Conservation (phyloP, 2,888 invertebrate species). For the Arrhopalites spinosus region DNA sequence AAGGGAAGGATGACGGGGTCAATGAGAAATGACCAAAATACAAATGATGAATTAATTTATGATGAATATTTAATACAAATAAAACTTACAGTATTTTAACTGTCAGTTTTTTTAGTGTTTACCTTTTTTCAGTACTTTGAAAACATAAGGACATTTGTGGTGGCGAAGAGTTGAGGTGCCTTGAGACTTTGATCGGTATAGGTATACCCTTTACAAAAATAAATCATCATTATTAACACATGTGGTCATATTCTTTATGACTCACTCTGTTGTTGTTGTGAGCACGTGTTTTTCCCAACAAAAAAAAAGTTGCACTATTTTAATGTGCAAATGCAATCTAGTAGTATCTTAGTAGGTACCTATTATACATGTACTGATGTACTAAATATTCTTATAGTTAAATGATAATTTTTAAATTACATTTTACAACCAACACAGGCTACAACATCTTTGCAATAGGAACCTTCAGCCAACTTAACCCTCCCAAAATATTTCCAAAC, state of each 20-base stretch:
- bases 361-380: background rate
- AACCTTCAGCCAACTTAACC: constrained; percentile 42
- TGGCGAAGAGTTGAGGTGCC: constrained; percentile 54
- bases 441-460: constrained; percentile 46
- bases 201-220: constrained; percentile 35
- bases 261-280: no score
- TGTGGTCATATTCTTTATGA: no score
- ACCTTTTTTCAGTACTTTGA: constrained; percentile 45
- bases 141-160: constrained; percentile 50
- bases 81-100: no score
- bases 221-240: background rate
- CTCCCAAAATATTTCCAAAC: constrained; percentile 54
- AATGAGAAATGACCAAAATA: no score
- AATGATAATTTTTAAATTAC: background rate
- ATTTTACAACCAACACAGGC: constrained; percentile 50
- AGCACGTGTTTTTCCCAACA: no score
- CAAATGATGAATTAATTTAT: no score
- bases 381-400: background rate
- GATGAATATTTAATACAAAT: no score
- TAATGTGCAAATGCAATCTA: background rate
- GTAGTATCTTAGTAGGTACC: background rate
- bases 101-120: constrained; percentile 22
- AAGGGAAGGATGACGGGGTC: no score
- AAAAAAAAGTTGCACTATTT: no score
- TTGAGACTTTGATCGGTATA: constrained; percentile 48